Base-by-base conservation (phyloP, 1,140 invertebrate species). In the Metopolophium dirhodum region DNA sequence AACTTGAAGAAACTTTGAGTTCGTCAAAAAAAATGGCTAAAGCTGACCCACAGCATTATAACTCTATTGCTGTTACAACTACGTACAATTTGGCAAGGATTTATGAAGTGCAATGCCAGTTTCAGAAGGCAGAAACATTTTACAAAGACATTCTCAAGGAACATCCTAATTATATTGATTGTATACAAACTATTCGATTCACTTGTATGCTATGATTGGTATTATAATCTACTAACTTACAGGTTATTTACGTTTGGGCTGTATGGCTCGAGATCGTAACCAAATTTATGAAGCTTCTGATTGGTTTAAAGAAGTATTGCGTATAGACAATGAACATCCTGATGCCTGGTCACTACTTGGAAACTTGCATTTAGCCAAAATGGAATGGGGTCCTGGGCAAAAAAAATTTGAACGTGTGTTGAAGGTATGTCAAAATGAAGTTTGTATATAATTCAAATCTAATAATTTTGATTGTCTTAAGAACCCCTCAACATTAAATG, bases 381-480 rank as follows among this genome's bases (percentile, higher is more conserved):
- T 98, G 95, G 99, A 99, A 95, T 99, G 98, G 97, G 98, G 98
- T 2, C 98, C 99, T 0, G 99, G 98, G 0, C 99, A 99, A 95
- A 99, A 99, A 96, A 99, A 99, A 95, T 99, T 99, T 95, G 99
- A 99, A 95, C 96, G 98, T 94, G 99, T 99, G 94, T 95, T 99
- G 2, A 99, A 99, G 94, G 95, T 89, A 57, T 41, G 11, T 96
- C 94, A 91, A 91, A 89, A 91, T 89, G 7, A 57, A 91, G 23
- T 30, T 88, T 61, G 11, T 93, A 86, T 41, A 93, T 89, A 45
- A 83, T 82, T 0, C 30, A 89, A 61, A 30, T 47, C 22, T 26
- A 47, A 45, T 90, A 61, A 89, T 82, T 93, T 49, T 35, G 7
- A 49, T 87, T 94, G 30, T 77, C 2, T 94, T 91, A 35, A 96